Conservation (phyloP, 2,113 vertebrate genomes). For the Tretioscincus oriximinensis region DNA sequence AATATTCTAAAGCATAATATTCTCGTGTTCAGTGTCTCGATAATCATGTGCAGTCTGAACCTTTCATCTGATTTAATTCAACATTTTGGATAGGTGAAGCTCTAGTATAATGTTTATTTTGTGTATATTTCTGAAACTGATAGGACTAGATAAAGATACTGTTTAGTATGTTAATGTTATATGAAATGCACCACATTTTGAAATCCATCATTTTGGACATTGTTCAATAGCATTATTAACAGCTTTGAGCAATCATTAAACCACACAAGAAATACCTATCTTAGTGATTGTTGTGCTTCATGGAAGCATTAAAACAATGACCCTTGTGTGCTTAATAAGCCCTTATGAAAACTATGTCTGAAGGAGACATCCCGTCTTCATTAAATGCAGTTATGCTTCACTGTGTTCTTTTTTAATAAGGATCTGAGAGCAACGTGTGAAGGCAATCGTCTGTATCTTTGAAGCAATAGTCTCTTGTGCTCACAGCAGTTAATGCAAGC, state of each 20-base stretch:
- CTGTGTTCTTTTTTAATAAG: slow-evolving; percentile 57
- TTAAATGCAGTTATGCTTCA: slow-evolving; percentile 63
- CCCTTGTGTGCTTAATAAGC: slow-evolving; percentile 35
- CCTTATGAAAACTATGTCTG: slow-evolving; percentile 51
- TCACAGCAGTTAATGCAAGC: slow-evolving; percentile 48
- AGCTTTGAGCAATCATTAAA: slow-evolving; percentile 11
- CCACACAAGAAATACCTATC: not conserved
- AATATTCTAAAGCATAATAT: too few relatives aligned
- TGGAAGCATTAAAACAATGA: slow-evolving; percentile 44
- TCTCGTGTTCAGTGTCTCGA: too few relatives aligned
- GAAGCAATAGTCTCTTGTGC: slow-evolving; percentile 46
- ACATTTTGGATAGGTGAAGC: too few relatives aligned
- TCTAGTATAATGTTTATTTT: not conserved
- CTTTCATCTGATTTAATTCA: too few relatives aligned
- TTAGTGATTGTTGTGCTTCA: slow-evolving; percentile 40
- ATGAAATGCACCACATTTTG: not conserved
- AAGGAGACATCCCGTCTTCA: slow-evolving; percentile 57
- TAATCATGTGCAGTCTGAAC: too few relatives aligned
- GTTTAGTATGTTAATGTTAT: not conserved
- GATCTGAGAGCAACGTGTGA: slow-evolving; percentile 51
- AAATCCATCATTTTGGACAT: slow-evolving; percentile 40
- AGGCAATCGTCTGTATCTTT: slow-evolving; percentile 50
- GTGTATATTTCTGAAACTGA: slow-evolving; percentile 20
- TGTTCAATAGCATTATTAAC: slow-evolving; percentile 8
- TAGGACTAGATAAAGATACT: not conserved